Evolutionary conservation across 30 jellyfish, hydroid and myxozoan species (phyloP).

Genomic region (Aurelia aurita complex sp. Pacific): DNA sequence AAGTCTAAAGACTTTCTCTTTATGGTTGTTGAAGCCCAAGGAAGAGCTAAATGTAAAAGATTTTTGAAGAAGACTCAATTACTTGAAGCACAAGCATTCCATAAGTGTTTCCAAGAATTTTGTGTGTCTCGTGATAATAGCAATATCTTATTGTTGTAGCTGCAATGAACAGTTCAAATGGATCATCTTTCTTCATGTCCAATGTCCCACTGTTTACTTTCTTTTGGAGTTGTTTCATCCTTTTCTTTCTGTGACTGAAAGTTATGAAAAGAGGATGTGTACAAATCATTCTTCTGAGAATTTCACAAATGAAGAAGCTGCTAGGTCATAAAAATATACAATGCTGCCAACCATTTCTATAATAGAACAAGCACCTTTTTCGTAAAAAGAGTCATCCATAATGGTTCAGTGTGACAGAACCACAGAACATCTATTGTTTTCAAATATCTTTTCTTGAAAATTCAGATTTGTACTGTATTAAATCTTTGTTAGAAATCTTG

Average conservation of each 20-base stretch:
- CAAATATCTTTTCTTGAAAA: too few relatives aligned
- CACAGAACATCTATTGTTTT: too few relatives aligned
- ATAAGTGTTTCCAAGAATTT: slow-evolving; percentile 93
- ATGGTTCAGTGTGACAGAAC: too few relatives aligned
- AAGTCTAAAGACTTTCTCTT: too few relatives aligned
- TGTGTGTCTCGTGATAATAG: slow-evolving; percentile 92
- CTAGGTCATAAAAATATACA: too few relatives aligned
- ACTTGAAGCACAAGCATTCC: slow-evolving; percentile 99
- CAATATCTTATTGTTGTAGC: slow-evolving; percentile 94
- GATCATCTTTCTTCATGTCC: slow-evolving; percentile 90
- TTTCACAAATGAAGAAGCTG: too few relatives aligned
- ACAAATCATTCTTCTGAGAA: not conserved
- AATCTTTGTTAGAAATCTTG: too few relatives aligned
- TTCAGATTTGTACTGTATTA: too few relatives aligned
- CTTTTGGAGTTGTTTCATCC: slow-evolving; percentile 94
- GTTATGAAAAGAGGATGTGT: not conserved
- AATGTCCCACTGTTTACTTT: slow-evolving; percentile 92
- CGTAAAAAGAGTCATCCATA: too few relatives aligned
- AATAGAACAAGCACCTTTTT: too few relatives aligned
- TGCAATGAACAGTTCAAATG: slow-evolving; percentile 91
- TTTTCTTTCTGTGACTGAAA: slow-evolving; percentile 88
- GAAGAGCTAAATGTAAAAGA: not conserved
- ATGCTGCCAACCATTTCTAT: too few relatives aligned
- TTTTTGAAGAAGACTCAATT: not conserved
- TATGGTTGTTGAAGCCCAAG: too few relatives aligned